These are phyloP conservation scores for Hermetia illucens DNA, from an alignment of 1,140 invertebrate species.

Conservation along the genomic window DNA sequence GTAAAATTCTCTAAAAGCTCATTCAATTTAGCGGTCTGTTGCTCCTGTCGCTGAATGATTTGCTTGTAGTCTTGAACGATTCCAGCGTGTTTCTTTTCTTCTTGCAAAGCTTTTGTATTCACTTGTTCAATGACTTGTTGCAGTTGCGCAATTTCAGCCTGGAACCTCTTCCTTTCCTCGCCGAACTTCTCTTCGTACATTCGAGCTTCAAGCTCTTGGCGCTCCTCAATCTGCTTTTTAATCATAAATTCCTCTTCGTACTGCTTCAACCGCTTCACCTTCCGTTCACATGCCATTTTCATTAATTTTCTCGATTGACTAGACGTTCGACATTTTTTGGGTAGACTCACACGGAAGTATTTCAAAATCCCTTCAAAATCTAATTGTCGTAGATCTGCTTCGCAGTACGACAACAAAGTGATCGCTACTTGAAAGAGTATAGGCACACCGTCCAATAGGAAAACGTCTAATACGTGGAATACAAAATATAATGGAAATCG, in stretches of 20 bases:
- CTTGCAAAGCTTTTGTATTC: slow-evolving; percentile 57
- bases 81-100: slow-evolving; percentile 50
- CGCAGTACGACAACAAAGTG: slow-evolving; percentile 79
- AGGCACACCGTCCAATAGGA: slow-evolving; percentile 85
- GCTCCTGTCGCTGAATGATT: slow-evolving; percentile 79
- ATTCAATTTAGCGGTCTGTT: slow-evolving; percentile 56
- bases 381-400: slow-evolving; percentile 82
- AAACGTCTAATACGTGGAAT: slow-evolving; percentile 94
- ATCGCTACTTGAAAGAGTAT: slow-evolving; percentile 93
- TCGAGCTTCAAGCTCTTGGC: slow-evolving; percentile 47
- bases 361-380: slow-evolving; percentile 96
- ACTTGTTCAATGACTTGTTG: slow-evolving; percentile 67
- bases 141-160: slow-evolving; percentile 61
- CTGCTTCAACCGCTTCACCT: slow-evolving; percentile 89
- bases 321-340: slow-evolving; percentile 89
- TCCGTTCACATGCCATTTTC: slow-evolving; percentile 76
- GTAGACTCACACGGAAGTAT: slow-evolving; percentile 86
- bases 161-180: slow-evolving; percentile 69
- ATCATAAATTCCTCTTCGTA: slow-evolving; percentile 87
- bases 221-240: slow-evolving; percentile 65
- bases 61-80: slow-evolving; percentile 89
- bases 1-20: slow-evolving; percentile 40
- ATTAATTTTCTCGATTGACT: slow-evolving; percentile 79
- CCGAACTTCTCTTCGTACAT: slow-evolving; percentile 38
- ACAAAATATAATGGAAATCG: slow-evolving; percentile 96